These are phyloP conservation scores for Chaetodon trifascialis DNA, from an alignment of 2,113 vertebrate genomes.

Conservation along the genomic window DNA sequence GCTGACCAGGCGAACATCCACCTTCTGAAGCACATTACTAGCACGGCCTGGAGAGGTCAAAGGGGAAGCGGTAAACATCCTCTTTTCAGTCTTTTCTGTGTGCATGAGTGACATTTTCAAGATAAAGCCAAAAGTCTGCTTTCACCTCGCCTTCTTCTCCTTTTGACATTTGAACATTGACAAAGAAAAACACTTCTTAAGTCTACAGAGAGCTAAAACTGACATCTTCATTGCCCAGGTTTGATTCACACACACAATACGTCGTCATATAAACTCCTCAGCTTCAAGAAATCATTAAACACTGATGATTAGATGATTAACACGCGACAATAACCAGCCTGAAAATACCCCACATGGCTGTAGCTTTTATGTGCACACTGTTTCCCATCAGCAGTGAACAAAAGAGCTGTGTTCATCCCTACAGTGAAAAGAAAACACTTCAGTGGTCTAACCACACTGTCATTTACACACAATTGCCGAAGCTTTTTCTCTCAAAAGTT, in stretches of 20 bases:
- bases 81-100: neutral
- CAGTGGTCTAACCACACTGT: neutral
- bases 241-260: neutral
- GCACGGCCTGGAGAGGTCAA: constrained; percentile 79
- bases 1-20: constrained; percentile 88
- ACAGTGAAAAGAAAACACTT: neutral
- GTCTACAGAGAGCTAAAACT: neutral
- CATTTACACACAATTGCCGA: neutral
- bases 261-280: neutral
- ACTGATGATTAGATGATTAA: neutral
- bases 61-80: neutral
- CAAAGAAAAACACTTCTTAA: neutral
- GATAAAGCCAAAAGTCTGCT: neutral
- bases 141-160: neutral
- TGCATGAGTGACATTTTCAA: neutral
- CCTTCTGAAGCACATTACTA: constrained; percentile 90
- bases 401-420: neutral
- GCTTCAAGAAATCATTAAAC: neutral
- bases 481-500: neutral
- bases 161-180: too few relatives aligned
- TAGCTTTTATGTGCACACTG: neutral
- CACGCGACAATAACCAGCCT: neutral
- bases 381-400: neutral
- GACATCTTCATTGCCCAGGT: too few relatives aligned
- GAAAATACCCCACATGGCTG: neutral